These are phyloP conservation scores for Oreochromis niloticus DNA, from an alignment of 2,113 vertebrate genomes.

Conservation along the genomic window DNA sequence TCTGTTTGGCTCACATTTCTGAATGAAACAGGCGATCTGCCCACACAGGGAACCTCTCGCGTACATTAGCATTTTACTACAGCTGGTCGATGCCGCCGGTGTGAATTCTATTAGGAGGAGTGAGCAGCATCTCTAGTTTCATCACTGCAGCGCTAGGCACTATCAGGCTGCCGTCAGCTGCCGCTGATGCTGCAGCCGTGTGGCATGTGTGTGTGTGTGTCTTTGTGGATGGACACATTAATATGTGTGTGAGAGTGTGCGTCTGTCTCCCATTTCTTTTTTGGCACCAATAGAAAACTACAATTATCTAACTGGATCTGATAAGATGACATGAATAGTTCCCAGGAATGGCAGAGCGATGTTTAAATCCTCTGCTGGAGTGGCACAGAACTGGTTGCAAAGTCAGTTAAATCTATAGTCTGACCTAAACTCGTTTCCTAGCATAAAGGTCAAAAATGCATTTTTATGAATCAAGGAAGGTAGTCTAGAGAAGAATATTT, in stretches of 20 bases:
- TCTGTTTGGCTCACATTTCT: conserved; percentile 1
- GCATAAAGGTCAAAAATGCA: not conserved
- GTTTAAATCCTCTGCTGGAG: conserved; percentile 16
- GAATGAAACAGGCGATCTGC: conserved; percentile 8
- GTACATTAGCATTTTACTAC: conserved; percentile 36
- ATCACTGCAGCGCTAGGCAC: conserved; percentile 33
- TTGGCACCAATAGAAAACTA: conserved; percentile 20
- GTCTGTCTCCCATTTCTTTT: conserved; percentile 4
- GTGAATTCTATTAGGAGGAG: conserved; percentile 34
- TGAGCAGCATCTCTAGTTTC: conserved; percentile 49
- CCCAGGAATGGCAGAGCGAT: conserved; percentile 11
- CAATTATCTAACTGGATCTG: conserved; percentile 45
- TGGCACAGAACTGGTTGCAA: conserved; percentile 23
- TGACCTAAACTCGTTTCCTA: not conserved
- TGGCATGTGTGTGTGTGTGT: not conserved
- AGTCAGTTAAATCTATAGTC: conserved; percentile 37
- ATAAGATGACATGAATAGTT: conserved; percentile 46
- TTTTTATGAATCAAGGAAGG: not conserved
- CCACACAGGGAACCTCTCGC: not conserved
- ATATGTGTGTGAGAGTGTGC: not conserved
- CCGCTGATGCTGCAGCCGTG: not conserved
- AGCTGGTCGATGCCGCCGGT: conserved; percentile 10
- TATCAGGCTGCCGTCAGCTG: conserved; percentile 49
- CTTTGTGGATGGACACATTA: not conserved
- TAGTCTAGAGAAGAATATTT: not conserved